Conservation (phyloP, 2,113 vertebrate species). For the Canis aureus region DNA sequence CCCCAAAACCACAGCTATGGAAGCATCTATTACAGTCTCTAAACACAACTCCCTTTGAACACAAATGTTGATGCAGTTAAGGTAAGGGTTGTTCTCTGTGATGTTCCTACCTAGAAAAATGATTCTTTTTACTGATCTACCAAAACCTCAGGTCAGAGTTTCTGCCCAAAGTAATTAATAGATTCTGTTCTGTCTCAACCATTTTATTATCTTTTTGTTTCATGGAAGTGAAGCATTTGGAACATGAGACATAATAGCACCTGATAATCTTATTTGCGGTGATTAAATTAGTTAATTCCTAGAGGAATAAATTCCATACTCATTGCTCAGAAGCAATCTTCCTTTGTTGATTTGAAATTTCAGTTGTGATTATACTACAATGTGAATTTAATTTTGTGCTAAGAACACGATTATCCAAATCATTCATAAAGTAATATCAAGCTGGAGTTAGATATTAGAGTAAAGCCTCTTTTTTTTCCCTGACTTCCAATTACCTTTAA, state of each 20-base stretch:
- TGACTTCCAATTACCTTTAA: constrained; percentile 32
- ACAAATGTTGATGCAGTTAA: neutral
- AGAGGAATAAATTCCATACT: constrained; percentile 21
- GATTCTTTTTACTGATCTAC: neutral
- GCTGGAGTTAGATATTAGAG: neutral
- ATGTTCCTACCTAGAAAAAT: neutral
- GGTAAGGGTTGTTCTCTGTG: neutral
- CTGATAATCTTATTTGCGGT: constrained; percentile 22
- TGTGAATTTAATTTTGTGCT: constrained; percentile 47
- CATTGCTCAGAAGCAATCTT: neutral
- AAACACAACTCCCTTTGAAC: neutral
- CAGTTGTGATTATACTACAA: neutral
- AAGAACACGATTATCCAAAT: neutral
- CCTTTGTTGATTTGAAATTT: constrained; percentile 25
- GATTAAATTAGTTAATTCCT: constrained; percentile 29
- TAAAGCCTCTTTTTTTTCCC: constrained; percentile 7
- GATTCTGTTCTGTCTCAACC: neutral
- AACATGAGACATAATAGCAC: neutral
- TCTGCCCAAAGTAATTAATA: neutral
- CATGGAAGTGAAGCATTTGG: constrained; percentile 8
- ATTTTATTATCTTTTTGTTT: constrained; percentile 26
- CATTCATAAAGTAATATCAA: constrained; percentile 14
- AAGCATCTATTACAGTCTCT: neutral
- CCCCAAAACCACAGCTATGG: neutral
- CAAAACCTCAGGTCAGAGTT: neutral